phyloP scores from a whole-genome alignment of 2,888 invertebrate species.

The Ellobium chinense region DNA sequence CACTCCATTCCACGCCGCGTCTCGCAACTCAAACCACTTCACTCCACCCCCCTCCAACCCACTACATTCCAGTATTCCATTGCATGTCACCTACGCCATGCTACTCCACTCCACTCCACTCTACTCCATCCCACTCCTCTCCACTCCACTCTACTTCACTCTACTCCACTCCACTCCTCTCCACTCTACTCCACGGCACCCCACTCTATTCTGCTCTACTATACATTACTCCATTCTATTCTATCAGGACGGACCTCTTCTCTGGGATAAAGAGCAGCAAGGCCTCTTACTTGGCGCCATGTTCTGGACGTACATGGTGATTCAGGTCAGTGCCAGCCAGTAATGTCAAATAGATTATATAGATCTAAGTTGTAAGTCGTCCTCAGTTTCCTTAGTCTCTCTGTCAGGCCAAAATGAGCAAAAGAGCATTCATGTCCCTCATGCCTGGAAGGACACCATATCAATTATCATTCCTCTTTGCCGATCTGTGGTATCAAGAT shows the following conservation, averaged over 20 bases:
- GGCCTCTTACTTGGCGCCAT: conserved; percentile 82
- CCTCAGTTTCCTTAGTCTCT: too few relatives aligned
- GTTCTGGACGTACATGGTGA: conserved; percentile 81
- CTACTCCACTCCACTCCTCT: conserved; percentile 19
- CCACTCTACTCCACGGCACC: conserved; percentile 13
- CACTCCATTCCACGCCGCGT: conserved; percentile 5
- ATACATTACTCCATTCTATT: conserved; percentile 23
- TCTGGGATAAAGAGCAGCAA: conserved; percentile 81
- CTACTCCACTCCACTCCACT: conserved; percentile 21
- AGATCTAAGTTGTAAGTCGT: too few relatives aligned
- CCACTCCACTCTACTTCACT: conserved; percentile 14
- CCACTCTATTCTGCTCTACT: conserved; percentile 17
- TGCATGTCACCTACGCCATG: too few relatives aligned
- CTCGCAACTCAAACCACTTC: not conserved
- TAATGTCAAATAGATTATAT: too few relatives aligned
- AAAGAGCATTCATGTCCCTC: too few relatives aligned
- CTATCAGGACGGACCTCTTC: conserved; percentile 78
- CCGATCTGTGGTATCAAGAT: too few relatives aligned
- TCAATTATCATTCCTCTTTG: too few relatives aligned
- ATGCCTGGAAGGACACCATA: too few relatives aligned
- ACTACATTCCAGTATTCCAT: not conserved
- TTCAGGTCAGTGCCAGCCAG: too few relatives aligned
- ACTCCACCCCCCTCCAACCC: conserved; percentile 1
- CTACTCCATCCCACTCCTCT: conserved; percentile 11
- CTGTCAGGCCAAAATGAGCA: too few relatives aligned